A percentile compares a stretch with the other conserved stretches of the same genome.
These are phyloP conservation scores for Rhyacophila brunnea DNA, from an alignment of 1,140 invertebrate genomes.

Conservation along the genomic window DNA sequence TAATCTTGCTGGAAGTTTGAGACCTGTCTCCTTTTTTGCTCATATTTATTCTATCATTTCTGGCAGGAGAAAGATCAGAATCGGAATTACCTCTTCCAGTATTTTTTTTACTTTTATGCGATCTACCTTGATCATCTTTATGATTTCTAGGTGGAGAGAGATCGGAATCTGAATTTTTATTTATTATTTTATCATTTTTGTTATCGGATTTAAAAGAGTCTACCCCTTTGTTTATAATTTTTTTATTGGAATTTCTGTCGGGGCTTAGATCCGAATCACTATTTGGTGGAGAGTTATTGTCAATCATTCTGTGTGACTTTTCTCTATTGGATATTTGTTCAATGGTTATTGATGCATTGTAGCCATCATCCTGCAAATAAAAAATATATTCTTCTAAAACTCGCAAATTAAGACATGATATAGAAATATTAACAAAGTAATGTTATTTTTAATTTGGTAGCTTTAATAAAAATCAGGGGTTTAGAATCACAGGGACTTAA, in stretches of 20 bases:
- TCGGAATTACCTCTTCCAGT: conserved; percentile 35
- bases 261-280: conserved; percentile 33
- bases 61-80: conserved; percentile 36
- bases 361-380: conserved; percentile 50
- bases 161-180: conserved; percentile 46
- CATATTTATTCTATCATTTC: conserved; percentile 29
- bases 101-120: conserved; percentile 29
- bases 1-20: too few species aligned
- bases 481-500: too few species aligned
- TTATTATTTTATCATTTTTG: not conserved
- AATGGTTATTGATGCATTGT: conserved; percentile 38
- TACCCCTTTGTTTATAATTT: too few species aligned
- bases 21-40: conserved; percentile 1
- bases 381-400: too few species aligned
- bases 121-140: conserved; percentile 36
- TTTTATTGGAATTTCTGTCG: conserved; percentile 6
- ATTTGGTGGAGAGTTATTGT: not conserved
- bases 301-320: conserved; percentile 2
- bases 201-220: too few species aligned
- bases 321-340: conserved; percentile 16
- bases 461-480: too few species aligned
- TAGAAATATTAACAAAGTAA: too few species aligned
- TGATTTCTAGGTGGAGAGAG: conserved; percentile 43
- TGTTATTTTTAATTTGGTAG: too few species aligned
- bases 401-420: too few species aligned